Evolutionary conservation across 2,797 vertebrate genomes (phyloP).

Genomic region (Clamator glandarius): DNA sequence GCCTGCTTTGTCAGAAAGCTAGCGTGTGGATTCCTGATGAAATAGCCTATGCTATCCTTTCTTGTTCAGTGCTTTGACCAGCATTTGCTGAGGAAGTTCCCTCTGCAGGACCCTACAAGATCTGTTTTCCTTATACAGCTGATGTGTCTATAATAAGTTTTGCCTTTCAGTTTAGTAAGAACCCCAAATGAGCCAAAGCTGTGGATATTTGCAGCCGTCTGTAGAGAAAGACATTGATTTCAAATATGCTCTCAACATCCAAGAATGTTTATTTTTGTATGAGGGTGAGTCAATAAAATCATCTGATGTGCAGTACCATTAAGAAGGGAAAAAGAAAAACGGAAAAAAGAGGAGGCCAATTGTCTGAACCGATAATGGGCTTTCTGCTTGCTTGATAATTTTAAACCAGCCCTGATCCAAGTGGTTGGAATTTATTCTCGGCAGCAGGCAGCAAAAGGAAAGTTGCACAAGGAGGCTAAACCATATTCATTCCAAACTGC

Average conservation of each 20-base stretch:
- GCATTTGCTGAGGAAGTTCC: background rate
- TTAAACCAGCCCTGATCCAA: background rate
- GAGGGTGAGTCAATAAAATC: constrained; percentile 14
- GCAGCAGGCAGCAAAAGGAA: background rate
- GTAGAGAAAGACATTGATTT: constrained; percentile 26
- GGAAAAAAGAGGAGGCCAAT: background rate
- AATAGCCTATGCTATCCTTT: background rate
- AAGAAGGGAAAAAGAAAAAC: background rate
- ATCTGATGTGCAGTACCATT: background rate
- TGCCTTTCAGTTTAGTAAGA: background rate
- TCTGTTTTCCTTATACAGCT: background rate
- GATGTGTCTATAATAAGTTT: background rate
- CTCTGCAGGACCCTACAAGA: background rate
- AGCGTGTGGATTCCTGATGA: background rate
- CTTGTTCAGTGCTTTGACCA: background rate
- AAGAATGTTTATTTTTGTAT: constrained; percentile 18
- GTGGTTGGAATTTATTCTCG: background rate
- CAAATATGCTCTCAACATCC: constrained; percentile 1
- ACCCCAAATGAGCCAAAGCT: background rate
- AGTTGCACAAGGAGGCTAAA: background rate
- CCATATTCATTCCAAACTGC: background rate
- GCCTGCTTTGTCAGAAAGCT: background rate
- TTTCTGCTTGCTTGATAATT: background rate
- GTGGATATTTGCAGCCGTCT: background rate
- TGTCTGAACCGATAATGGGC: background rate